Conservation (phyloP, 2,113 vertebrate genomes). For the Equus quagga region DNA sequence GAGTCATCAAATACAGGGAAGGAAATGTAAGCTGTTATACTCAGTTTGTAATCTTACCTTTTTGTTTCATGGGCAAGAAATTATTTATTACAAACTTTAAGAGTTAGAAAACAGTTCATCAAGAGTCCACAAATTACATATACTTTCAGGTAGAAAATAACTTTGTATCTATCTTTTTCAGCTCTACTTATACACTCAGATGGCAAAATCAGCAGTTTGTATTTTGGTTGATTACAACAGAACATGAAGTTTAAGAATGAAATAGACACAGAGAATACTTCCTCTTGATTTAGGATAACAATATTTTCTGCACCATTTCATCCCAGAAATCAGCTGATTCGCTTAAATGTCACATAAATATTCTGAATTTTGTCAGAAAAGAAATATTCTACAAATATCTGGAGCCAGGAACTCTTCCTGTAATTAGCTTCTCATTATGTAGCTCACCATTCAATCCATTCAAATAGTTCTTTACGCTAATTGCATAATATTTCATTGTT, state of each 20-base stretch:
- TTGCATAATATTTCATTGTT: slow-evolving; percentile 83
- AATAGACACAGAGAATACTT: slow-evolving; percentile 36
- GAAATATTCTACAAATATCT: slow-evolving; percentile 76
- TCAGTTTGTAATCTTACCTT: background rate
- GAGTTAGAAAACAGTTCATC: background rate
- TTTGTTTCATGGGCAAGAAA: background rate
- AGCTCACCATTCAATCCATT: slow-evolving; percentile 81
- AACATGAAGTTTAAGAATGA: slow-evolving; percentile 48
- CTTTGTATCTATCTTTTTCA: background rate
- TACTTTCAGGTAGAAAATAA: slow-evolving; percentile 12
- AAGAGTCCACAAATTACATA: background rate
- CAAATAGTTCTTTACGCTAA: slow-evolving; percentile 82
- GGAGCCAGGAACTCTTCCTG: slow-evolving; percentile 73
- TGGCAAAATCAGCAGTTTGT: slow-evolving; percentile 45
- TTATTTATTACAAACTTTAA: slow-evolving; percentile 3
- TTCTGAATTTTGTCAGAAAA: slow-evolving; percentile 79
- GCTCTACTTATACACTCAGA: background rate
- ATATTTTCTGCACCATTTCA: background rate
- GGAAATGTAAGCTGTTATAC: background rate
- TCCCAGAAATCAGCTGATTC: slow-evolving; percentile 63
- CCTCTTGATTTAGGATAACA: slow-evolving; percentile 48
- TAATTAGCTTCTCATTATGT: slow-evolving; percentile 85
- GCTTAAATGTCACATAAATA: slow-evolving; percentile 81
- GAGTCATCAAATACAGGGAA: background rate
- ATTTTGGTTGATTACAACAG: slow-evolving; percentile 41